Evolutionary conservation across 2,113 vertebrate species (phyloP), one percentile per base, ranked within the genome.

Genomic region (Sander vitreus): DNA sequence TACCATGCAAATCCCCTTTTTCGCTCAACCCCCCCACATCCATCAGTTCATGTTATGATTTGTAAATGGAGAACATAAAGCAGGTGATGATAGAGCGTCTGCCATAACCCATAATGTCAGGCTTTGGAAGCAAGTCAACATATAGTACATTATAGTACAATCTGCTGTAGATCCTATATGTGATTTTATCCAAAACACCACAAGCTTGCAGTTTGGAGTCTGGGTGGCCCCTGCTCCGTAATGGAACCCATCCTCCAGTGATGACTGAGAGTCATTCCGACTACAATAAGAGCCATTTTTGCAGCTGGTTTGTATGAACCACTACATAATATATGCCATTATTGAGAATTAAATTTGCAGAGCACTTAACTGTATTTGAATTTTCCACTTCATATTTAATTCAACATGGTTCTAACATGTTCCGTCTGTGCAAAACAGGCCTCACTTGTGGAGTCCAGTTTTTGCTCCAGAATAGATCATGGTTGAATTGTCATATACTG

Each of bases 201-300:
- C 33, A 27, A 66, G 27, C 30, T 54, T 39, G 51, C 58, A 67
- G 51, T 55, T 50, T 68, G 9, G 45, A 69, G 59, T 30, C 74
- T 83, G 84, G 84, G 79, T 88, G 86, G 76, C 54, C 81, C 4
- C 14, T 43, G 13, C 45, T 36, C 23, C 0, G 14, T 65, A 76
- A 80, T 75, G 33, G 75, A 86, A 73, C 39, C 69, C 39, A 70
- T 78, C 70, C 68, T 70, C 60, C 33, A 30, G 51, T 69, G 47
- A 80, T 73, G 50, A 9, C 69, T 48, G 57, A 72, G 73, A 64
- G 18, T 50, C 76, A 57, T 14, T 65, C 62, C 47, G 50, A 60
- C 65, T 64, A 76, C 57, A 80, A 57, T 58, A 69, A 14, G 25
- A 63, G 48, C 19, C 50, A 55, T 73, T 78, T 78, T 45, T 80